Base-by-base conservation (phyloP, 2,113 vertebrate species). In the Thryonomys swinderianus region DNA sequence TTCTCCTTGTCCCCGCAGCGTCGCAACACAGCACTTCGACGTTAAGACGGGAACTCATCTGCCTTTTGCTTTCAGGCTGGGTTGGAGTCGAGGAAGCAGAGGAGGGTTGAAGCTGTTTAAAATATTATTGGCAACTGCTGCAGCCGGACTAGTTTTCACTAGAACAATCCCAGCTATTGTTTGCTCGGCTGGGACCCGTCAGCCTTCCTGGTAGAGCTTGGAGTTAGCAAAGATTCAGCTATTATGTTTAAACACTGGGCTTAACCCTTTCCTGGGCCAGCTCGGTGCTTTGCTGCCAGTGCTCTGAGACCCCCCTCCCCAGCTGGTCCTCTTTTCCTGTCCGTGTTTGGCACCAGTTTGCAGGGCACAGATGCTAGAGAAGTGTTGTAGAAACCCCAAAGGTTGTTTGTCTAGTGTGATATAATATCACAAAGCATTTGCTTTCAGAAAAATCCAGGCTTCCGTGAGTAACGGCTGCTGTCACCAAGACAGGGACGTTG, bases 111-210 rank as follows among this genome's bases (percentile, higher is more conserved):
- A 98, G 98, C 98, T 98, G 97, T 98, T 98, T 98, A 95, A 98
- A 98, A 98, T 98, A 98, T 98, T 98, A 98, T 96, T 99, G 98
- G 98, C 98, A 98, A 98, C 82, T 95, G 98, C 98, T 98, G 98
- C 96, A 32, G 98, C 97, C 95, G 40, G 97, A 98, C 98, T 98
- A 98, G 98, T 98, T 98, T 97, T 98, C 95, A 64, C 98, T 94
- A 98, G 98, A 98, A 98, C 98, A 98, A 98, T 98, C 95, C 96
- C 96, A 97, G 98, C 98, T 97, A 98, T 98, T 98, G 98, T 99
- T 98, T 98, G 98, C 97, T 97, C 96, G 64, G 97, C 96, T 91
- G 96, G 97, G 97, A 98, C 97, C 97, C 96, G 96, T 97, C 97
- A 96, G 98, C 97, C 98, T 98, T 98, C 98, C 98, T 98, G 97